A percentile compares a stretch with the other conserved stretches of the same genome.
Evolutionary conservation across 2,113 vertebrate species (phyloP).

Genomic region (Leptobrachium leishanense): DNA sequence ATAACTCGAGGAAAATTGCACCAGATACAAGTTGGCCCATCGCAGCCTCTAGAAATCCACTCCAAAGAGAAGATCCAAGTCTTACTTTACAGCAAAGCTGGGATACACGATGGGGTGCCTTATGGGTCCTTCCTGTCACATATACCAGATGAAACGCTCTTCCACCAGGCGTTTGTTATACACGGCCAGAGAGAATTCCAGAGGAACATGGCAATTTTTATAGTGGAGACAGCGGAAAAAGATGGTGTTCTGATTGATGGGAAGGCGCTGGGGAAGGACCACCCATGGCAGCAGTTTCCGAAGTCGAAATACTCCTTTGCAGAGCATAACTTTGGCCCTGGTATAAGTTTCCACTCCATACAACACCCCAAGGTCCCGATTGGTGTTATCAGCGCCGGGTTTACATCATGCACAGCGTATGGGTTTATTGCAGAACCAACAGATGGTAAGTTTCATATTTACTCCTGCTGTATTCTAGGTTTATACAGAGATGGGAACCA

Average conservation of each 20-base stretch:
- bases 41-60: neutral
- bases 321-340: constrained; percentile 38
- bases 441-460: neutral
- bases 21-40: neutral
- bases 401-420: constrained; percentile 58
- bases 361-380: constrained; percentile 57
- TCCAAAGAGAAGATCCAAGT: constrained; percentile 69
- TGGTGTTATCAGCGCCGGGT: constrained; percentile 67
- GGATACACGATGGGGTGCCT: constrained; percentile 16
- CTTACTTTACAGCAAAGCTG: constrained; percentile 62
- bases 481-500: no score
- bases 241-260: constrained; percentile 53
- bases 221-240: constrained; percentile 53
- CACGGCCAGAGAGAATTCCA: constrained; percentile 51
- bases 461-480: no score
- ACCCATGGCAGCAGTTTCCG: constrained; percentile 56
- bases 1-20: neutral
- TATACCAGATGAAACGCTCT: constrained; percentile 60
- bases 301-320: constrained; percentile 70
- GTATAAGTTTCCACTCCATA: neutral
- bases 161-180: constrained; percentile 66
- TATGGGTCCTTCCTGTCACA: constrained; percentile 64
- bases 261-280: neutral
- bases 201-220: constrained; percentile 64
- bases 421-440: constrained; percentile 50